Conservation (phyloP, 2,113 vertebrate species). For the Cettia cetti region DNA sequence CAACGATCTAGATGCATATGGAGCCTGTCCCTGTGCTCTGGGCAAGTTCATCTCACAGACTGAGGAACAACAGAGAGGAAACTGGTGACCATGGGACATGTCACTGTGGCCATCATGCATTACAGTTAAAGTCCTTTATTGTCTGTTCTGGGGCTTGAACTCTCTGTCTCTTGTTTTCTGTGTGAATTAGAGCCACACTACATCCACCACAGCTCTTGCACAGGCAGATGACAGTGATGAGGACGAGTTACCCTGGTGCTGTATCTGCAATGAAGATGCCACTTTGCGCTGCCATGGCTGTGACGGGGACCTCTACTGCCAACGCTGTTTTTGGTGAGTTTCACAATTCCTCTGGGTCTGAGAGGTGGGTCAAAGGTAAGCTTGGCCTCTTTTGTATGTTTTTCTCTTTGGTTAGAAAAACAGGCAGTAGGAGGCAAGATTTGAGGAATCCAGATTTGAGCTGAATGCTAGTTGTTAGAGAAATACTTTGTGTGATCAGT, state of each 20-base stretch:
- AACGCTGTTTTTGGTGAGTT: conserved; percentile 88
- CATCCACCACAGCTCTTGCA: not conserved
- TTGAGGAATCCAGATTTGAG: not conserved
- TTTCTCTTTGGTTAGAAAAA: not conserved
- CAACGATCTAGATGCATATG: not conserved
- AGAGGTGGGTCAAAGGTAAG: not conserved
- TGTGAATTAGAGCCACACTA: conserved; percentile 4
- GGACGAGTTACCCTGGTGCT: conserved; percentile 96
- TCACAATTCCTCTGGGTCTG: not conserved
- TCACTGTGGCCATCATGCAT: not conserved
- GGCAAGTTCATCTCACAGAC: not conserved
- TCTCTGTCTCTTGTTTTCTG: not conserved
- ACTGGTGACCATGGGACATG: not conserved
- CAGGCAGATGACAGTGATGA: conserved; percentile 74
- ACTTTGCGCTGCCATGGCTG: conserved; percentile 87
- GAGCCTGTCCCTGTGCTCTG: not conserved
- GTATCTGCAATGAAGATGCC: conserved; percentile 93
- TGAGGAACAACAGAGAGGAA: not conserved
- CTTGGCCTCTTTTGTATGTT: not conserved
- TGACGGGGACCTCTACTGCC: conserved; percentile 90
- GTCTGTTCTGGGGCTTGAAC: not conserved
- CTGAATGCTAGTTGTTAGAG: not conserved
- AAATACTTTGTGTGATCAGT: not conserved
- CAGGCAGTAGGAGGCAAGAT: not conserved
- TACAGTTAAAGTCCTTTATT: not conserved